These are phyloP conservation scores for Phylloscopus collybita DNA, from an alignment of 2,797 vertebrate species.

Conservation along the genomic window DNA sequence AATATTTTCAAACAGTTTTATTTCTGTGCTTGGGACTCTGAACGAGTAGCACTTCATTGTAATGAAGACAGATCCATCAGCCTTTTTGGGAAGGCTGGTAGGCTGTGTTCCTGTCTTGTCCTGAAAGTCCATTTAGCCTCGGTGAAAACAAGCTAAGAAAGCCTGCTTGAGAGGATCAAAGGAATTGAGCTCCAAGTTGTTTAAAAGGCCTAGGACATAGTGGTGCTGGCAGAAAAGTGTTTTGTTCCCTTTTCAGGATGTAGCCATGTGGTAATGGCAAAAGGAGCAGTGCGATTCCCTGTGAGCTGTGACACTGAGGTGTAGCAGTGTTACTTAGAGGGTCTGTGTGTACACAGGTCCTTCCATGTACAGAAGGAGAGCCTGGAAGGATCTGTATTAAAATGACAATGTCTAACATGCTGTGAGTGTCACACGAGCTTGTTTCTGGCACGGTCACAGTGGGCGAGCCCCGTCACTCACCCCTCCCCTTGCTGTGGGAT, in stretches of 20 bases:
- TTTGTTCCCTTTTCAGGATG: background rate
- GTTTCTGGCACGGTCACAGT: slow-evolving; percentile 16
- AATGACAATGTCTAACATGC: background rate
- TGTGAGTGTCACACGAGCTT: background rate
- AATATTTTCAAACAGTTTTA: background rate
- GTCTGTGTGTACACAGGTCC: background rate
- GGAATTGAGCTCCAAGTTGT: background rate
- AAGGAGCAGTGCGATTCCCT: background rate
- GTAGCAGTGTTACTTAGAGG: background rate
- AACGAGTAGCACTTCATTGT: background rate
- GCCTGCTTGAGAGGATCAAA: background rate
- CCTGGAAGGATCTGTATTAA: background rate
- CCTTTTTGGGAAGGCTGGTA: background rate
- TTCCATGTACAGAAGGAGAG: background rate
- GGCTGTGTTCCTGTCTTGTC: background rate
- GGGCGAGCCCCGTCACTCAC: background rate
- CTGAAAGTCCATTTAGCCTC: background rate
- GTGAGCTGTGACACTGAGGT: background rate
- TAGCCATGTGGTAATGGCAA: background rate
- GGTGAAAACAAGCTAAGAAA: background rate
- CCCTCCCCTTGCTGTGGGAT: slow-evolving; percentile 9
- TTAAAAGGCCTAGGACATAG: background rate
- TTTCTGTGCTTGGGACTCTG: background rate
- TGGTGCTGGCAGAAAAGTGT: background rate
- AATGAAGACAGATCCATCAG: background rate